A percentile compares a stretch with the other conserved stretches of the same genome.
Conservation (phyloP, 2,888 invertebrate species). For the Tipula unca region DNA sequence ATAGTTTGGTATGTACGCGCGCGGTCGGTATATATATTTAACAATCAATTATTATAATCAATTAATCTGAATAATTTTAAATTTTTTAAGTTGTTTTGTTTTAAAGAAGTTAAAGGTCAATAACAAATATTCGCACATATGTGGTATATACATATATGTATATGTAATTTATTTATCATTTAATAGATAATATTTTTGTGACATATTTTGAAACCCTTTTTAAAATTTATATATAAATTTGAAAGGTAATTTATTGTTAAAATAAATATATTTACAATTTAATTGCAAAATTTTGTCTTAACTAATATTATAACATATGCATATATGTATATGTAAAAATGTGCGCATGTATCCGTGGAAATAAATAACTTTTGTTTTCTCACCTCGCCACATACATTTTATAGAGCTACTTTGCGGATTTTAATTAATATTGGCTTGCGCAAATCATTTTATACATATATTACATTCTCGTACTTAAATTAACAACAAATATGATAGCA, state of each 20-base stretch:
- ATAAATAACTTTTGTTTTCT: neutral
- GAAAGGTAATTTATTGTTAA: constrained; percentile 1
- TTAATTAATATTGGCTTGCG: neutral
- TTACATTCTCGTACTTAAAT: neutral
- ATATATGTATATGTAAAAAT: neutral
- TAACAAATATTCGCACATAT: neutral
- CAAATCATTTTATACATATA: neutral
- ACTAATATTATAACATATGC: neutral
- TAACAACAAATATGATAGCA: neutral
- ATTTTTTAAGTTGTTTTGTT: neutral
- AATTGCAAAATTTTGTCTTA: neutral
- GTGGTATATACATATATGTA: neutral
- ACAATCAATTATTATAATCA: neutral
- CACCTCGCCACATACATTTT: neutral
- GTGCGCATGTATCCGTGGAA: neutral
- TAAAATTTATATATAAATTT: neutral
- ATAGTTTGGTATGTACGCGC: neutral
- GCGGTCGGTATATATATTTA: neutral
- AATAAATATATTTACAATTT: neutral
- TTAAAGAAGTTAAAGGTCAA: constrained; percentile 16
- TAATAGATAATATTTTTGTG: neutral
- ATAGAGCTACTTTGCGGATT: neutral
- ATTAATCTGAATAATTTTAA: neutral
- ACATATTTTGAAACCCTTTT: neutral
- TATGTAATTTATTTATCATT: neutral